Evolutionary conservation across 2,888 invertebrate species (phyloP), one percentile per base, ranked within the genome.

Genomic region (Rotaria sp.): DNA sequence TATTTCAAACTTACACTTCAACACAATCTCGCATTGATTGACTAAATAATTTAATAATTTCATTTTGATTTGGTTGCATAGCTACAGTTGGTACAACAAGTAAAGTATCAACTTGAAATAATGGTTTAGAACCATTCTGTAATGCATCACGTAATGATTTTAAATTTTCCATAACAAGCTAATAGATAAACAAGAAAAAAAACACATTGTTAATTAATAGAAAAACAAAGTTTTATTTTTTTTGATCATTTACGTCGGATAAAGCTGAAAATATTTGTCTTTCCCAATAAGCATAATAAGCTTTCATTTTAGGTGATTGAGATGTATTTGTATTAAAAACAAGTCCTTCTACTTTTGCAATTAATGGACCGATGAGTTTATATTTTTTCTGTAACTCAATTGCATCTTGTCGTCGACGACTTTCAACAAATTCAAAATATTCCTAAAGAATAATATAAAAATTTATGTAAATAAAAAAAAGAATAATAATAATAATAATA

Each of bases 221-320:
- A 45, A 45, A 45, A 45, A 45, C 45, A 45, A 45, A 45, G 10
- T 45, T 45, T 5, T 45, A 11, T 45, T 45, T 45, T 45, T 11
- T 11, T 11, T 45, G 30, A 30, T 30, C 10, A 67, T 87, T 88
- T 90, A 92, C 94, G 93, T 92, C 92, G 74, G 93, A 92, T 35
- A 95, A 92, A 11, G 93, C 93, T 38, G 92, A 92, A 90, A 94
- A 95, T 38, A 95, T 93, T 90, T 94, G 94, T 89, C 93, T 93
- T 90, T 96, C 96, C 94, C 96, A 96, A 90, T 93, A 93, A 0
- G 93, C 92, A 89, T 96, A 96, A 90, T 95, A 95, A 1, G 94
- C 92, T 10, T 92, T 92, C 94, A 96, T 95, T 87, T 94, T 93
- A 0, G 92, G 90, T 0, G 94, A 94, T 85, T 92, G 92, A 4